phyloP scores from a whole-genome alignment of 2,888 invertebrate species.

The Tryphoninae sp. region DNA sequence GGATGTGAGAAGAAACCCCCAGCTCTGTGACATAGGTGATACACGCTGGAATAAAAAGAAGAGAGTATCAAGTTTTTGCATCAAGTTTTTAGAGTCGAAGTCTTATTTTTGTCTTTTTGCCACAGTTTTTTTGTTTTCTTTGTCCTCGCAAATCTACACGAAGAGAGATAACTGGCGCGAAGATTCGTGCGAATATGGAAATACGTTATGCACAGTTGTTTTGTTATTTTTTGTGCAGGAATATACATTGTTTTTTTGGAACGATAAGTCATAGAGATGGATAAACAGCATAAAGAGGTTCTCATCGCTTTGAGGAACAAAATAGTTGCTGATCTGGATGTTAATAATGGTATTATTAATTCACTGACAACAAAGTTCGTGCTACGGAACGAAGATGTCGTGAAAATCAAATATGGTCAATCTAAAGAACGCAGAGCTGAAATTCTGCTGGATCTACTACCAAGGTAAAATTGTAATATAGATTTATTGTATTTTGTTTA shows the following conservation, averaged over 20 bases:
- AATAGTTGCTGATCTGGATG: constrained; percentile 75
- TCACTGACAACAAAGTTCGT: constrained; percentile 71
- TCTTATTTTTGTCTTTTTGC: constrained; percentile 23
- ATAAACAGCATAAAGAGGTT: constrained; percentile 71
- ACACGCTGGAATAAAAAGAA: background rate
- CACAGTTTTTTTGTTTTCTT: background rate
- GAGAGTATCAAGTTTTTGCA: constrained; percentile 20
- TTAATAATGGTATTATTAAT: constrained; percentile 74
- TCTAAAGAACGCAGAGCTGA: constrained; percentile 69
- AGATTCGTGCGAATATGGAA: background rate
- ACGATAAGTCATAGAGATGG: constrained; percentile 68
- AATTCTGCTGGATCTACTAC: constrained; percentile 75
- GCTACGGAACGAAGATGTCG: constrained; percentile 72
- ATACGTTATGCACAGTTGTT: background rate
- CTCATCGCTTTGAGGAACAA: constrained; percentile 65
- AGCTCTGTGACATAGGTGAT: constrained; percentile 4
- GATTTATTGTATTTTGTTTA: constrained; percentile 11
- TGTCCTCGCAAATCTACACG: background rate
- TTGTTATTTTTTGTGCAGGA: background rate
- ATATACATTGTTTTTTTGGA: constrained; percentile 6
- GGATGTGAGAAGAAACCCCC: background rate
- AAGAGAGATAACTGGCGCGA: background rate
- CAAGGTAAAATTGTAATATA: constrained; percentile 68
- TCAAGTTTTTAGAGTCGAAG: background rate
- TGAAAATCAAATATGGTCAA: constrained; percentile 67